Conservation (phyloP, 2,888 invertebrate species). For the Leptura quadrifasciata region DNA sequence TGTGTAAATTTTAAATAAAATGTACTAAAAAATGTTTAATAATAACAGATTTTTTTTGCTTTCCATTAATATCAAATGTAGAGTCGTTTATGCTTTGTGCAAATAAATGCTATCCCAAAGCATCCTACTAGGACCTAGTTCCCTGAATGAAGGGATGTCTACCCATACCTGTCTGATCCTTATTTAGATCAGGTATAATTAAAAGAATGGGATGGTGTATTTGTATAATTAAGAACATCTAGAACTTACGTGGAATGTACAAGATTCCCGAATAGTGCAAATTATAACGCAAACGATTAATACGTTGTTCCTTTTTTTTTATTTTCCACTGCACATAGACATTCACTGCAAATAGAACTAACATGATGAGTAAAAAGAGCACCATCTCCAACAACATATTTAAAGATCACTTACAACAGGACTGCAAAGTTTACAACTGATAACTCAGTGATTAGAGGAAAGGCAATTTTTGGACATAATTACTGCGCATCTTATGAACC, state of each 20-base stretch:
- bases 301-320: slow-evolving; percentile 24
- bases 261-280: background rate
- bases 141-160: too few relatives aligned
- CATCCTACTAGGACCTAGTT: too few relatives aligned
- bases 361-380: slow-evolving; percentile 40
- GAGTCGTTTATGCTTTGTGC: too few relatives aligned
- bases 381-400: slow-evolving; percentile 30
- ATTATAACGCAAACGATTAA: background rate
- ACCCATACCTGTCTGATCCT: too few relatives aligned
- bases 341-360: slow-evolving; percentile 40
- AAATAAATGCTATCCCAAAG: too few relatives aligned
- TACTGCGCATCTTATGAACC: slow-evolving; percentile 6
- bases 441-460: background rate
- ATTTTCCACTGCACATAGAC: slow-evolving; percentile 42
- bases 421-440: slow-evolving; percentile 14
- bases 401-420: slow-evolving; percentile 18
- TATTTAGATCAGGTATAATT: too few relatives aligned
- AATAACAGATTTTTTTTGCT: too few relatives aligned
- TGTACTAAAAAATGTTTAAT: too few relatives aligned
- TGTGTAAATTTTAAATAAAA: too few relatives aligned
- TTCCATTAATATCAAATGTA: too few relatives aligned
- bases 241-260: slow-evolving; percentile 1
- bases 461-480: slow-evolving; percentile 2
- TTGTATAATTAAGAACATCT: too few relatives aligned
- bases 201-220: too few relatives aligned